phyloP scores from a whole-genome alignment of 2,888 invertebrate species.

The Oscheius onirici region DNA sequence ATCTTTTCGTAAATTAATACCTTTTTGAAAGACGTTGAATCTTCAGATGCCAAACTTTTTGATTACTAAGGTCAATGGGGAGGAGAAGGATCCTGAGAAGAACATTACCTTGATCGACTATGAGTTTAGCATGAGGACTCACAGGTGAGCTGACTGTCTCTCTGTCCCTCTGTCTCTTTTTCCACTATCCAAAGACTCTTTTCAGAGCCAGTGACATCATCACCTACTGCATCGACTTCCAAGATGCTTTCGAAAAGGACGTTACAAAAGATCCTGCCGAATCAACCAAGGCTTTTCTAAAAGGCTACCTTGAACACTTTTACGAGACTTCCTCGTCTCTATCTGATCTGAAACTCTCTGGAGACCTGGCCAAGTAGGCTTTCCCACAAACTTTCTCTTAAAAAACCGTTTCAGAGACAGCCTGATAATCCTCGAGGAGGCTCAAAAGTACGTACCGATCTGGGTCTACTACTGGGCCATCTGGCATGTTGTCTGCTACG shows the following conservation, averaged over 20 bases:
- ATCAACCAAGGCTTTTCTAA: not conserved
- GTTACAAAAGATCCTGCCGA: not conserved
- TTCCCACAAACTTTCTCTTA: not conserved
- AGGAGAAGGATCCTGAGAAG: not conserved
- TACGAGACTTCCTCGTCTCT: not conserved
- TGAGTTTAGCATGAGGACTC: conserved; percentile 12
- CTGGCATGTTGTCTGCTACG: conserved; percentile 14
- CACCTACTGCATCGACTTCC: conserved; percentile 3
- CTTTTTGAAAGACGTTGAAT: not conserved
- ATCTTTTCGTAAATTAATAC: conserved; percentile 13
- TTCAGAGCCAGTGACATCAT: conserved; percentile 4
- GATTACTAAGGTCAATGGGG: not conserved
- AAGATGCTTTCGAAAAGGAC: not conserved
- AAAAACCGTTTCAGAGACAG: not conserved
- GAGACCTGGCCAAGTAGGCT: not conserved
- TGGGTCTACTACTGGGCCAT: conserved; percentile 12
- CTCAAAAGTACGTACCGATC: not conserved
- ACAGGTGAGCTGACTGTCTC: not conserved
- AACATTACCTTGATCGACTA: conserved; percentile 15
- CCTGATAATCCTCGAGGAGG: not conserved
- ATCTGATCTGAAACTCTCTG: not conserved
- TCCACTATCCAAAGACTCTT: not conserved
- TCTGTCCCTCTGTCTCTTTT: not conserved
- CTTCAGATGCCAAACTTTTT: conserved; percentile 16
- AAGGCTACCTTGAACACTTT: conserved; percentile 1